Evolutionary conservation across 2,113 vertebrate genomes (phyloP), one percentile per base, ranked within the genome.

Genomic region (Paralichthys olivaceus): DNA sequence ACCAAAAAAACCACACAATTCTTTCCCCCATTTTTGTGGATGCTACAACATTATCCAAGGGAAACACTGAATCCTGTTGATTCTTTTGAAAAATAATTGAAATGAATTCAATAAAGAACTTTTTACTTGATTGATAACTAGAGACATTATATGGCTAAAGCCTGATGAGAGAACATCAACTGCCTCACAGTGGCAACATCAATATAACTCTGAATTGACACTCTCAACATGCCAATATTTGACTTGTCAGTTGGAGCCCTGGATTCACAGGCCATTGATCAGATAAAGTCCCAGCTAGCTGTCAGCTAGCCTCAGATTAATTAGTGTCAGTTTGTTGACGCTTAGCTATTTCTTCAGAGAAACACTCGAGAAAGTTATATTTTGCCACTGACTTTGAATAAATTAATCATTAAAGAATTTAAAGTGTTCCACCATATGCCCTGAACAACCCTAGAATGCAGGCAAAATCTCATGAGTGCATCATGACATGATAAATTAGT

Each of bases 401-500:
- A 65, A 13, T 49, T 12, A 49, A 45, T 63, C 20, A 47, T 64
- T 26, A 12, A 17, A 51, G 2, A 5, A 47, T 26, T 62, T 7
- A 23, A 62, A 51, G 8, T n/a, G 14, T 58, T 32, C 7, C 40
- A 34, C 7, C 25, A 37, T 40, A 51, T 22, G 53, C n/a, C 25
- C 40, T 28, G 29, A 57, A 63, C 34, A 43, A 43, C 12, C 7
- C 34, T 56, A 13, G 14, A 73, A 63, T 19, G 40, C 28, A 28
- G 5, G 4, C 14, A 15, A 23, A 62, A 23, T 22, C 53, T 75
- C 54, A 55, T 17, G 28, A 65, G n/a, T 43, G 55, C 54, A 49
- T 73, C 17, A 26, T 49, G 37, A 47, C n/a, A 55, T 29, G 26
- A 61, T 47, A 47, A 71, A 61, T 49, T 66, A 61, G 26, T 3